Base-by-base conservation (phyloP, 92 coral and sea anemone species). In the Actinernus sp. region DNA sequence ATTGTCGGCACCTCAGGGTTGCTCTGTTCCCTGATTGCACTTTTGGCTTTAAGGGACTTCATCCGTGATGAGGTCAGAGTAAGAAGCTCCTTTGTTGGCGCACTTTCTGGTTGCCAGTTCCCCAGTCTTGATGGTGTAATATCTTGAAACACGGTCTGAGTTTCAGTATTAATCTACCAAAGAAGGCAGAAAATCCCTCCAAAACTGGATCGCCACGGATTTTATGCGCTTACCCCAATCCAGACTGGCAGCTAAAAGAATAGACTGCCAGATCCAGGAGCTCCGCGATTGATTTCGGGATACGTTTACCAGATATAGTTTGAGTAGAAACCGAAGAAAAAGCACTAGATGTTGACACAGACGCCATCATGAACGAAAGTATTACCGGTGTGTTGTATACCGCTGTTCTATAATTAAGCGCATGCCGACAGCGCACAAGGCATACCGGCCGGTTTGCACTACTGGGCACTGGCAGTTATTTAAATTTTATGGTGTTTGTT, bases 181-280 rank as follows among this genome's bases (percentile, higher is more conserved):
- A 71, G 17, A 66, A 44, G n/a, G 63, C 59, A 17, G 61, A 48
- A 26, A 67, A 52, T 9, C 84, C 84, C 39, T 77, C 76, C 50
- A 67, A 9, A 0, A 77, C 67, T 1, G 76, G 70, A 43, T 67
- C 62, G 12, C 76, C 77, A 1, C 77, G 59, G 34, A 74, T 38
- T 49, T 74, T 74, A 33, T 74, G 71, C 26, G 38, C 8, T 1
- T 43, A 21, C 17, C 71, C 1, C 17, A 73, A 25, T 4, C 81
- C 81, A 23, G 63, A 38, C 31, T 73, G 81, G 30, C 81, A 73
- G 39, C 81, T 28, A 21, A 73, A 73, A 17, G 81, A 73, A 51
- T 46, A 73, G 9, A 73, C 61, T 37, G 81, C 81, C 52, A 73
- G 50, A 48, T 73, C 81, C 12, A 73, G 71, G 4, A 73, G 38